These are phyloP conservation scores for Tethya wilhelma DNA, from an alignment of 37 sponge, comb jelly and placozoan species.

Conservation along the genomic window DNA sequence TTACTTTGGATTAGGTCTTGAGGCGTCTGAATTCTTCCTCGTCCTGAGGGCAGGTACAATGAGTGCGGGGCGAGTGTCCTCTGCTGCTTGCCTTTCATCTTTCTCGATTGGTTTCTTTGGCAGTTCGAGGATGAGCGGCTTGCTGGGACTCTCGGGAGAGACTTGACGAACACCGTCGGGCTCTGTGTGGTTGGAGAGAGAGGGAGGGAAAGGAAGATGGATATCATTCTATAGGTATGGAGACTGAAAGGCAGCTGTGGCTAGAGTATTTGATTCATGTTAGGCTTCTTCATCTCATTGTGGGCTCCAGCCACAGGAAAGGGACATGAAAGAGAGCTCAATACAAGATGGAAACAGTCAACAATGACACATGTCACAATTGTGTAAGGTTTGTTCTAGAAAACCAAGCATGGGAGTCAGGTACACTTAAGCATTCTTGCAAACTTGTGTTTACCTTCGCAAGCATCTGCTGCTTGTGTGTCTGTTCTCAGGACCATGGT, in stretches of 20 bases:
- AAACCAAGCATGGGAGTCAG: too few relatives aligned
- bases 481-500: conserved; percentile 15
- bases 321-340: too few relatives aligned
- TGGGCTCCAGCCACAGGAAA: too few relatives aligned
- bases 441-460: conserved; percentile 26
- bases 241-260: background rate
- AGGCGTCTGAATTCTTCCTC: conserved; percentile 49
- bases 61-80: conserved; percentile 2
- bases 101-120: background rate
- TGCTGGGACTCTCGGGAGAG: conserved; percentile 55
- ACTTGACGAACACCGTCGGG: conserved; percentile 11
- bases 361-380: too few relatives aligned
- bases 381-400: too few relatives aligned
- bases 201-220: background rate
- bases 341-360: too few relatives aligned
- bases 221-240: background rate
- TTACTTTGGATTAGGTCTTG: conserved; percentile 42
- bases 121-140: conserved; percentile 6
- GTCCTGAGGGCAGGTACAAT: conserved; percentile 16
- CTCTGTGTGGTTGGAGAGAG: conserved; percentile 33
- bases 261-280: background rate
- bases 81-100: background rate
- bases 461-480: conserved; percentile 14
- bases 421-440: too few relatives aligned
- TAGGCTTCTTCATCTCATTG: background rate